A percentile compares a stretch with the other conserved stretches of the same genome.
Evolutionary conservation across 2,113 vertebrate genomes (phyloP).

Genomic region (Podiceps cristatus): DNA sequence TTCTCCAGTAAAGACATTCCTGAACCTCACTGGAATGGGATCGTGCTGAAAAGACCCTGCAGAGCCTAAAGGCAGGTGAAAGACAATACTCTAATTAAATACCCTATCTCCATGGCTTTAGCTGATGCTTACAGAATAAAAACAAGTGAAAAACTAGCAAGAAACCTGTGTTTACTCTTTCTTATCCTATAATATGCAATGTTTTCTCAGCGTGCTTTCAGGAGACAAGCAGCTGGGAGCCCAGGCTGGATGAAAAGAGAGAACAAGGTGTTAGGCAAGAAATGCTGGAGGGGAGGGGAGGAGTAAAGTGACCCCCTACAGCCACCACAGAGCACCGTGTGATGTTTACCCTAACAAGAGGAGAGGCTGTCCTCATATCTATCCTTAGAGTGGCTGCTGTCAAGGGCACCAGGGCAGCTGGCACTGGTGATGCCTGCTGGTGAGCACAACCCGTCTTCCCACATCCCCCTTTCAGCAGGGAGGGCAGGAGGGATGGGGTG

Average conservation of each 20-base stretch:
- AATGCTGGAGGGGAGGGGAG: not conserved
- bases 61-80: not conserved
- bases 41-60: not conserved
- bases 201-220: slow-evolving; percentile 39
- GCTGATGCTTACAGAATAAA: slow-evolving; percentile 35
- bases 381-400: not conserved
- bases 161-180: not conserved
- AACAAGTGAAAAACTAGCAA: slow-evolving; percentile 32
- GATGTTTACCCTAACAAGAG: not conserved
- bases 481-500: not conserved
- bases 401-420: not conserved
- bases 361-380: not conserved
- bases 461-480: not conserved
- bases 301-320: not conserved
- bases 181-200: slow-evolving; percentile 3
- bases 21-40: not conserved
- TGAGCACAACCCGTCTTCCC: not conserved
- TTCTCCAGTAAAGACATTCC: not conserved
- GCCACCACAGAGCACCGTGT: not conserved
- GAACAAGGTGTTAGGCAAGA: not conserved
- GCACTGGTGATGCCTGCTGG: not conserved
- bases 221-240: not conserved
- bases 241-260: slow-evolving; percentile 2
- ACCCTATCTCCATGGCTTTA: not conserved
- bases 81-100: slow-evolving; percentile 43